Base-by-base conservation (phyloP, 2,888 invertebrate species). In the Phyllotreta cruciferae region DNA sequence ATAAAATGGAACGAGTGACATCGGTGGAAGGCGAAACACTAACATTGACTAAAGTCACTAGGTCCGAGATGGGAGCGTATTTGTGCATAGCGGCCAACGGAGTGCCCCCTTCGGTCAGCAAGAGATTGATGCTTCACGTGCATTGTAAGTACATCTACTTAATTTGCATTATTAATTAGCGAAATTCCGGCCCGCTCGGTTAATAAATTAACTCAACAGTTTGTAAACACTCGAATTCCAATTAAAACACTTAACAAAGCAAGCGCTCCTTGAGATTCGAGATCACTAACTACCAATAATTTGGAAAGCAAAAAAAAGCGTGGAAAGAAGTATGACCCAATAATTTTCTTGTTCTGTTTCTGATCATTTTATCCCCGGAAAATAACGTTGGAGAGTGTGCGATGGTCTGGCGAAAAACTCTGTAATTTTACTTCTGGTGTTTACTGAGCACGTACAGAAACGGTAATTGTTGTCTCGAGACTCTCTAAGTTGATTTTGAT, bases 21-120 rank as follows among this genome's bases (percentile, higher is more conserved):
- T 86, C 88, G 44, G 86, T 91, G 63, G 91, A 92, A 76, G 93
- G 93, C 6, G 93, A 94, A 80, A 85, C 90, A 75, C 85, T 94
- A 74, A 89, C 89, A 73, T 83, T 94, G 77, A 90, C 91, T 61
- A 93, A 94, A 83, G 91, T 94, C 78, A 93, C 93, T 67, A 86
- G 94, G 71, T 92, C 92, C 54, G 94, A 94, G 84, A 93, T 93
- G 93, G 93, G 92, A 56, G 90, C 91, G 61, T 94, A 93, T 81
- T 85, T 93, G 75, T 94, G 94, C 83, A 92, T 94, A 81, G 93
- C 93, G 61, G 91, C 92, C 71, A 94, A 94, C 78, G 93, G 93
- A 45, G 92, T 93, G 14, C 93, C 93, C 37, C 94, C 93, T 38
- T 89, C 93, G 45, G 93, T 94, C 79, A 93, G 93, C 85, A 93